Evolutionary conservation across 1,140 invertebrate species (phyloP).

Genomic region (Bombus consobrinus): DNA sequence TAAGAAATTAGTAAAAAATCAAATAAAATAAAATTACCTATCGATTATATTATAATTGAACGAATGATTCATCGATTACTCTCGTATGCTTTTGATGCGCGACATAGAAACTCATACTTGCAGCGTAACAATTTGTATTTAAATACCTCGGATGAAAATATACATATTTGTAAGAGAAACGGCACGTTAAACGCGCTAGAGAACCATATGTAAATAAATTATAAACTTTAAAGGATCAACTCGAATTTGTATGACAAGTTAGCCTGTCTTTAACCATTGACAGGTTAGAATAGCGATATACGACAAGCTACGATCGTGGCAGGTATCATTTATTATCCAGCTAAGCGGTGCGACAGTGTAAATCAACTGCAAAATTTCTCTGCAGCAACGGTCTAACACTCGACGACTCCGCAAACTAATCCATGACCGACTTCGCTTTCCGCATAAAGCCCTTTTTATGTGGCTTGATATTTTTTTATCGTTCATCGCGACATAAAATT

Average conservation of each 20-base stretch:
- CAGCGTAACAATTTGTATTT: background rate
- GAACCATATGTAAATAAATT: background rate
- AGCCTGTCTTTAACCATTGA: background rate
- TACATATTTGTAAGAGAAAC: too few species aligned
- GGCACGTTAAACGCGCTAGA: too few species aligned
- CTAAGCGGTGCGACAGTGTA: background rate
- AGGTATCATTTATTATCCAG: background rate
- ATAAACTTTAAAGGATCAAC: background rate
- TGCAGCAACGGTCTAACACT: slow-evolving; percentile 2
- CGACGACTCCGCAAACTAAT: slow-evolving; percentile 21
- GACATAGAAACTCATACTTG: background rate
- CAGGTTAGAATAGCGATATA: background rate
- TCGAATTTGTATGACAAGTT: background rate
- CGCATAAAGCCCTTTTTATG: background rate
- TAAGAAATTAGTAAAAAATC: too few species aligned
- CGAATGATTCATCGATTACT: background rate
- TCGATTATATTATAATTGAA: too few species aligned
- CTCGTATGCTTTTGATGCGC: background rate
- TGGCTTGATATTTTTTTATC: slow-evolving; percentile 5
- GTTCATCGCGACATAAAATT: slow-evolving; percentile 4
- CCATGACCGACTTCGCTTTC: slow-evolving; percentile 35
- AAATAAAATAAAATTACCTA: too few species aligned
- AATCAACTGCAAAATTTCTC: slow-evolving; percentile 14
- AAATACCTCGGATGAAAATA: background rate
- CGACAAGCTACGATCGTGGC: background rate